A percentile compares a stretch with the other conserved stretches of the same genome.
phyloP scores from a whole-genome alignment of 2,113 vertebrate species.

The Chrysochloris asiatica region DNA sequence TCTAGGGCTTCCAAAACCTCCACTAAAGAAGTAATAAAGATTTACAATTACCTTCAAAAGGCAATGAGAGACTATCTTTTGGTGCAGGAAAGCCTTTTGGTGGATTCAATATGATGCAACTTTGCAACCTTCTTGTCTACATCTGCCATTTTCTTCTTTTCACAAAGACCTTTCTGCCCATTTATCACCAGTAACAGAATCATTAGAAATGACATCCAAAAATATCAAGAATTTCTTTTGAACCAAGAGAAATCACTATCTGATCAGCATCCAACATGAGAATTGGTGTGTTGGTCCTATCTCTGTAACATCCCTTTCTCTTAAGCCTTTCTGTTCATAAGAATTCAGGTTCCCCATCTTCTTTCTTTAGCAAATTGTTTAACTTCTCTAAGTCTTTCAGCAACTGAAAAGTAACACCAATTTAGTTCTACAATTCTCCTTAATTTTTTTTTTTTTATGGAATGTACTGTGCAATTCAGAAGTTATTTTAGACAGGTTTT shows the following conservation, averaged over 20 bases:
- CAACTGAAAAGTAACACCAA: neutral
- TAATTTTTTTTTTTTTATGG: neutral
- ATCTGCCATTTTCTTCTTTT: neutral
- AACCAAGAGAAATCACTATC: neutral
- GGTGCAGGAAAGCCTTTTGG: neutral
- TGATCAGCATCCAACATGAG: neutral
- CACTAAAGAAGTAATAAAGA: neutral
- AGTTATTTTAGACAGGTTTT: too few relatives aligned
- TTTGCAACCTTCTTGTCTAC: neutral
- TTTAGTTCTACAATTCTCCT: neutral
- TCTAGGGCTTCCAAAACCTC: neutral
- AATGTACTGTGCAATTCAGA: neutral
- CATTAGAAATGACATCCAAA: neutral
- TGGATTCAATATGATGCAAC: neutral
- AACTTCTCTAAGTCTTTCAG: neutral
- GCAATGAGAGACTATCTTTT: neutral
- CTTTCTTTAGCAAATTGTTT: neutral
- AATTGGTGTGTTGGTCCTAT: too few relatives aligned
- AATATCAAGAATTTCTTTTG: neutral
- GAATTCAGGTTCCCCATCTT: neutral
- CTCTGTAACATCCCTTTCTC: neutral
- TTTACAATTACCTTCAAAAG: neutral
- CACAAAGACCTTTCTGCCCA: neutral
- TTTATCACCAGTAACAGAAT: neutral
- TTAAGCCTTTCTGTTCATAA: accelerated